These are phyloP conservation scores for Lordiphosa andalusiaca DNA, from an alignment of 2,888 invertebrate species.

Conservation along the genomic window DNA sequence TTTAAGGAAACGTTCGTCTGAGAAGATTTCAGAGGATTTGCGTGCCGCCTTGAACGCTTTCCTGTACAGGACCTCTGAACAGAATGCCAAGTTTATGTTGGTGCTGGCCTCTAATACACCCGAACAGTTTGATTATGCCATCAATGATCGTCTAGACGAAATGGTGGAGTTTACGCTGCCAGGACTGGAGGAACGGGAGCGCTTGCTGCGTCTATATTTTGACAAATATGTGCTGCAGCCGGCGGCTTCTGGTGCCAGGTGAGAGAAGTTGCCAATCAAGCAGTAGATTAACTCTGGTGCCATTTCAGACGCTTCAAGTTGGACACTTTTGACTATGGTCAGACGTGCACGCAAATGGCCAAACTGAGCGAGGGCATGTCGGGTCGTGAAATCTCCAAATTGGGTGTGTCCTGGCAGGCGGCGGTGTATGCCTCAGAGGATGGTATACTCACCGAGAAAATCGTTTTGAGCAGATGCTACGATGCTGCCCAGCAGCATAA, in stretches of 20 bases:
- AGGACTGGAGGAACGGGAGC: conserved; percentile 94
- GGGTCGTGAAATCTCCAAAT: conserved; percentile 97
- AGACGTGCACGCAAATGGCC: conserved; percentile 92
- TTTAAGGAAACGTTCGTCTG: conserved; percentile 93
- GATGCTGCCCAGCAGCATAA: conserved; percentile 93
- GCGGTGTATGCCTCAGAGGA: conserved; percentile 97
- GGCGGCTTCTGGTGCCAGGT: conserved; percentile 91
- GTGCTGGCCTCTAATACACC: conserved; percentile 99
- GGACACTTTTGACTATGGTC: conserved; percentile 96
- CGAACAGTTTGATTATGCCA: conserved; percentile 99
- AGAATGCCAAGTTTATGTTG: conserved; percentile 98
- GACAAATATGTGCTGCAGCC: conserved; percentile 96
- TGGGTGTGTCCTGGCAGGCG: conserved; percentile 98
- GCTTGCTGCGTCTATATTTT: conserved; percentile 96
- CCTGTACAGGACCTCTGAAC: conserved; percentile 98
- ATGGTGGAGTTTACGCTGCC: conserved; percentile 98
- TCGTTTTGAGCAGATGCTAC: conserved; percentile 93
- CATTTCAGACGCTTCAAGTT: conserved; percentile 89
- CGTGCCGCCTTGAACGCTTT: conserved; percentile 98
- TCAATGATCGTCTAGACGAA: conserved; percentile 97
- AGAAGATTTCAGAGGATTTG: conserved; percentile 96
- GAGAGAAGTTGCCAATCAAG: conserved; percentile 33
- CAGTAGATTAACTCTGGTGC: too few species aligned
- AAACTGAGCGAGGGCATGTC: conserved; percentile 94
- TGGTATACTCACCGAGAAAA: conserved; percentile 94